Conservation (phyloP, 2,888 invertebrate species). For the Sinelater perroti region DNA sequence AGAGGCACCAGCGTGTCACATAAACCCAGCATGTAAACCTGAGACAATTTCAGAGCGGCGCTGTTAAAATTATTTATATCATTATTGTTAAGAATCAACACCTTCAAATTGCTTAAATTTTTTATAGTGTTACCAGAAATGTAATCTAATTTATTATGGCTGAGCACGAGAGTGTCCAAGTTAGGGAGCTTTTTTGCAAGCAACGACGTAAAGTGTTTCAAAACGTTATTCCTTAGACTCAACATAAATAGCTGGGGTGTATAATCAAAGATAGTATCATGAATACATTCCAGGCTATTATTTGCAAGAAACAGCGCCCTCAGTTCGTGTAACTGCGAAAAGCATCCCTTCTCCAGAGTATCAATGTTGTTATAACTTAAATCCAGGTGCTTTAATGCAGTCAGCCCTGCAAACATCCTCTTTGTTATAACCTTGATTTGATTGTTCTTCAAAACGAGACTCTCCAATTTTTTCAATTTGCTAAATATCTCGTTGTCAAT, state of each 20-base stretch:
- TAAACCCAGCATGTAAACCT: no score
- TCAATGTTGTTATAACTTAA: background rate
- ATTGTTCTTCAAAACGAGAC: background rate
- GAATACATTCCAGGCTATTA: background rate
- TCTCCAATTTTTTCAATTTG: background rate
- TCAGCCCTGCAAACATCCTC: background rate
- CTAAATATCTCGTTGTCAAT: background rate
- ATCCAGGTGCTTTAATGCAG: background rate
- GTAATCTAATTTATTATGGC: background rate
- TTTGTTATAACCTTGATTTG: background rate
- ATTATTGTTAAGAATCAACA: background rate
- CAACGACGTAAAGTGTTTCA: background rate
- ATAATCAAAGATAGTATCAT: background rate
- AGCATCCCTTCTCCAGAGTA: background rate
- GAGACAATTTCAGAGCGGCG: no score
- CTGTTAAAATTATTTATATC: background rate
- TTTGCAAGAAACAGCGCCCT: background rate
- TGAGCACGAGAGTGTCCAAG: background rate
- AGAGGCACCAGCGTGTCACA: no score
- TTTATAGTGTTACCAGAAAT: background rate
- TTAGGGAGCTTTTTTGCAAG: background rate
- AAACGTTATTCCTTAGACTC: background rate
- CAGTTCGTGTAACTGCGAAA: background rate
- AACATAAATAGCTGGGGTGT: background rate
- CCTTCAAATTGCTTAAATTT: background rate